Conservation (phyloP, 2,113 vertebrate species). For the Pseudolaguvia tuberculata region DNA sequence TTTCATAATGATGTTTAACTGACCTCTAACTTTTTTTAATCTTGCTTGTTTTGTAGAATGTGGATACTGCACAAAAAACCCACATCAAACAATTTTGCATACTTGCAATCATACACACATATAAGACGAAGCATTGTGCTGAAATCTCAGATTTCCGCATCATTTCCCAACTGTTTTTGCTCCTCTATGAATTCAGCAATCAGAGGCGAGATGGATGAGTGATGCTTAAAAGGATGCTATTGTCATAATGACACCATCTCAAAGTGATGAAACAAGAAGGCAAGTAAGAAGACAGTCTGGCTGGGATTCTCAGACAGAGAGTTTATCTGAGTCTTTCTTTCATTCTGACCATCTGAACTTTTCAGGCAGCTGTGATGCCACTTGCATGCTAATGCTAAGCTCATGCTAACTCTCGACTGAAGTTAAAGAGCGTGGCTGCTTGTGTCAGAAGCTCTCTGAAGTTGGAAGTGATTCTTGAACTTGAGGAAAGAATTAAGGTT, state of each 20-base stretch:
- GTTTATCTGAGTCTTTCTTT: conserved; percentile 62
- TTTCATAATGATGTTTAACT: background rate
- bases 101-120: conserved; percentile 27
- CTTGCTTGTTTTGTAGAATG: background rate
- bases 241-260: conserved; percentile 41
- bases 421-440: background rate
- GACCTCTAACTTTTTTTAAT: background rate
- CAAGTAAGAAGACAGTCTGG: conserved; percentile 41
- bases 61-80: background rate
- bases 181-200: conserved; percentile 45
- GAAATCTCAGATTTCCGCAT: conserved; percentile 20
- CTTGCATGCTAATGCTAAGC: conserved; percentile 36
- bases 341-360: conserved; percentile 54
- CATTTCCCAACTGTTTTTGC: conserved; percentile 39
- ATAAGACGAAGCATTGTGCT: conserved; percentile 14
- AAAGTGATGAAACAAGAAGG: conserved; percentile 21
- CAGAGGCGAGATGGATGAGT: conserved; percentile 47
- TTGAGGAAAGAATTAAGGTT: conserved; percentile 18
- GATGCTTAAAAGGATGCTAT: conserved; percentile 49
- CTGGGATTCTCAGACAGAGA: conserved; percentile 40
- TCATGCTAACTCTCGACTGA: background rate
- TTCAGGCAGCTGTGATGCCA: conserved; percentile 49
- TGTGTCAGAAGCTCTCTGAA: conserved; percentile 12
- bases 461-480: conserved; percentile 15
- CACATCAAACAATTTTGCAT: conserved; percentile 7